phyloP scores from a whole-genome alignment of 2,888 invertebrate species.

The Dolichomitus sp. region DNA sequence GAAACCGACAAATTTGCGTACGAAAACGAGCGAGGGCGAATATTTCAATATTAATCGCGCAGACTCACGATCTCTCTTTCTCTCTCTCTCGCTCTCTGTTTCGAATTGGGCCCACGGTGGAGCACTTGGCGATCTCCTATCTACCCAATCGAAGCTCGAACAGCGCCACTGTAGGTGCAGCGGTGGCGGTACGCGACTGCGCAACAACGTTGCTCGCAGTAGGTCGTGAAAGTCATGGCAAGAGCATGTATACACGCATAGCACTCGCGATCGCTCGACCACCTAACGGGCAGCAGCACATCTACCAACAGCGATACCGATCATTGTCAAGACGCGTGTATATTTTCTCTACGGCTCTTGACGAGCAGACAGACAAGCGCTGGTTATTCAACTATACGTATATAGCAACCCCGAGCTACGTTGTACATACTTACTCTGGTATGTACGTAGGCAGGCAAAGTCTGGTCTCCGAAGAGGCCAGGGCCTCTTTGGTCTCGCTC shows the following conservation, averaged over 20 bases:
- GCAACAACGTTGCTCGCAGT: conserved; percentile 18
- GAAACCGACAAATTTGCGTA: conserved; percentile 45
- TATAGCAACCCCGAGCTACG: not conserved
- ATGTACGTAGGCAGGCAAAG: not conserved
- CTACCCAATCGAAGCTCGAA: not conserved
- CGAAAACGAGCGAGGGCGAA: conserved; percentile 28
- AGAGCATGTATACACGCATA: not conserved
- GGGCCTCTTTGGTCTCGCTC: not conserved
- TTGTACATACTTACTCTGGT: not conserved
- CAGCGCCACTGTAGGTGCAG: conserved; percentile 11
- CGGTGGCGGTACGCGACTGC: not conserved
- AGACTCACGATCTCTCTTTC: not conserved
- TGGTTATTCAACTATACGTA: conserved; percentile 4
- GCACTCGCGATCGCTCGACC: conserved; percentile 11
- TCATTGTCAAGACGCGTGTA: conserved; percentile 22
- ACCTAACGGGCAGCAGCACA: conserved; percentile 12
- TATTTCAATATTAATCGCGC: conserved; percentile 51
- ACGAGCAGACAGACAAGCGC: not conserved
- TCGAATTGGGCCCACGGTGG: not conserved
- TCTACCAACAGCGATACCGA: conserved; percentile 11
- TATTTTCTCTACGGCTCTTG: not conserved
- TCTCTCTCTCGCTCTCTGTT: not conserved
- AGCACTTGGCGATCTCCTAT: not conserved
- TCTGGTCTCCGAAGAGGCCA: not conserved
- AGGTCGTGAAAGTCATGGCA: conserved; percentile 51